Evolutionary conservation across 2,797 vertebrate species (phyloP).

Genomic region (Lepus oiostolus): DNA sequence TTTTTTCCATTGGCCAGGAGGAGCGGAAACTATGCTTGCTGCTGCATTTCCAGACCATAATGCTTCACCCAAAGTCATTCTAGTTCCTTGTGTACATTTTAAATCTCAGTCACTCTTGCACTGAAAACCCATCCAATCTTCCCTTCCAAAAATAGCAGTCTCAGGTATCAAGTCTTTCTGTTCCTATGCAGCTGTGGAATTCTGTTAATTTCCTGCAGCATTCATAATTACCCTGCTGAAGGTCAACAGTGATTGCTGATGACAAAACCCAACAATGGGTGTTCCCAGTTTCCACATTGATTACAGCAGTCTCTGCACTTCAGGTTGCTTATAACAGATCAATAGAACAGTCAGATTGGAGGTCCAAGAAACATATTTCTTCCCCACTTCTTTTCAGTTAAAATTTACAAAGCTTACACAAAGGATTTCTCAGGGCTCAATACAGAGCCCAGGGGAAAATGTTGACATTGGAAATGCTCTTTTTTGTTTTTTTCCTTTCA

Average conservation of each 20-base stretch:
- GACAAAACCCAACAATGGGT: not conserved
- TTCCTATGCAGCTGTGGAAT: not conserved
- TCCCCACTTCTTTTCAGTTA: conserved; percentile 73
- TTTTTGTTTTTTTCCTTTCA: not conserved
- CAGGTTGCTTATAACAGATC: conserved; percentile 60
- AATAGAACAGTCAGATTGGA: conserved; percentile 64
- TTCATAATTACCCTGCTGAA: not conserved
- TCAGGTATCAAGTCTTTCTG: not conserved
- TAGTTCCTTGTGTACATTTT: conserved; percentile 23
- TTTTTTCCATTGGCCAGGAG: not conserved
- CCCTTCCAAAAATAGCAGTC: conserved; percentile 12
- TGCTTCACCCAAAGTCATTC: not conserved
- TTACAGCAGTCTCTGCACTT: not conserved
- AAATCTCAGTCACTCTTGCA: not conserved
- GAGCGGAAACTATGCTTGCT: not conserved
- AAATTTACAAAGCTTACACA: conserved; percentile 69
- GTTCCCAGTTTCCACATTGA: not conserved
- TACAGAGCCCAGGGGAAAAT: conserved; percentile 53
- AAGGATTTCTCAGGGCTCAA: conserved; percentile 76
- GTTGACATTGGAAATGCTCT: conserved; percentile 60
- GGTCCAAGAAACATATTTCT: conserved; percentile 66
- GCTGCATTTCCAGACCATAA: not conserved
- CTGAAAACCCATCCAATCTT: conserved; percentile 6
- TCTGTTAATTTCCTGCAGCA: not conserved
- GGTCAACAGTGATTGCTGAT: not conserved